Conservation (phyloP, 2,113 vertebrate genomes). For the Odocoileus hemionus region DNA sequence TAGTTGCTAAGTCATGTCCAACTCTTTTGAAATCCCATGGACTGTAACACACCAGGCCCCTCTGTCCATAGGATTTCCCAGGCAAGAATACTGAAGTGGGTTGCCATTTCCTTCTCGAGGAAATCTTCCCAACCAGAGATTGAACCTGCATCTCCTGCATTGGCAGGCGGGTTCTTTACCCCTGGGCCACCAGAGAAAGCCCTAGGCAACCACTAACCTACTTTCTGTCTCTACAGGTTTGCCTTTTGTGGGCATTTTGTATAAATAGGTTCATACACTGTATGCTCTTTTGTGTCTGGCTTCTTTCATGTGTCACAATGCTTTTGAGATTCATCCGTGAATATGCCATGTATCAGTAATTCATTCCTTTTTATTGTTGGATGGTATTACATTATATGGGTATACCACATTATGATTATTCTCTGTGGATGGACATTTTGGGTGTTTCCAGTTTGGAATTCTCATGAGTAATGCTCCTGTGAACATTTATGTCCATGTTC, state of each 20-base stretch:
- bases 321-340: background rate
- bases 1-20: background rate
- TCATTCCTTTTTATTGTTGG: conserved; percentile 15
- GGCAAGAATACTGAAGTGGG: background rate
- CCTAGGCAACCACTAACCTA: background rate
- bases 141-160: background rate
- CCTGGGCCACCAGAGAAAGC: background rate
- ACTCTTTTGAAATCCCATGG: background rate
- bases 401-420: background rate
- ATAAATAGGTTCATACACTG: background rate
- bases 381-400: background rate
- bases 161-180: background rate
- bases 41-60: background rate
- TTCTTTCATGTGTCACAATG: background rate
- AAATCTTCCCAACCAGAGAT: background rate
- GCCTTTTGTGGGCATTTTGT: background rate
- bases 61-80: background rate
- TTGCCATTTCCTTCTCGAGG: background rate
- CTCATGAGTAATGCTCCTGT: background rate
- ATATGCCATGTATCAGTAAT: background rate
- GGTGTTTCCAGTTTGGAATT: background rate
- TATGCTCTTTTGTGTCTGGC: background rate
- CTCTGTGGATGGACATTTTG: background rate
- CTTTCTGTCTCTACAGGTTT: background rate
- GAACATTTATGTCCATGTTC: background rate